Evolutionary conservation across 2,888 invertebrate species (phyloP), one percentile per base, ranked within the genome.

Genomic region (Rhagonycha lutea): DNA sequence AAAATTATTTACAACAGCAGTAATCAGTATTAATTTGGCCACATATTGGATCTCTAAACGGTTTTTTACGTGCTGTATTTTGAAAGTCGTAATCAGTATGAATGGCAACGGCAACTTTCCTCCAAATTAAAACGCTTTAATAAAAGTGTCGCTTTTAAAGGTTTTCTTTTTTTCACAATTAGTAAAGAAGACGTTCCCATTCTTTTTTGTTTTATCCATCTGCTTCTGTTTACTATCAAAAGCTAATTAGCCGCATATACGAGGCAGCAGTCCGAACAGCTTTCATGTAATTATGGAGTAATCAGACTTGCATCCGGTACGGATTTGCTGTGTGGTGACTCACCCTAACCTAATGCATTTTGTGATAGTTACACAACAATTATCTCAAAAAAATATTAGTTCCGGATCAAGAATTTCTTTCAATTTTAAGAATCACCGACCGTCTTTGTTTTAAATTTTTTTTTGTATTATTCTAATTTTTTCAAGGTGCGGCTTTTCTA

Each of bases 221-320:
- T 71, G 76, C 76, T 73, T 74, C 76, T 76, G 73, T 76, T 76
- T 76, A 74, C 74, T 77, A 77, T 77, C 77, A 77, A 77, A 77
- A 77, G 70, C 74, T 77, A 74, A 77, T 77, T 77, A 77, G 74
- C 77, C 74, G 72, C 77, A 77, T 74, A 77, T 74, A 77, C 72
- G 76, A 76, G 73, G 76, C 76, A 74, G 63, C 71, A 73, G 73
- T 61, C 70, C 76, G 77, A 77, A 74, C 77, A 77, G 74, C 77
- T 77, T 74, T 77, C 77, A 77, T 77, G 77, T 77, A 74, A 77
- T 77, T 77, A 77, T 77, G 69, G 77, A 77, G 77, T 72, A 77
- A 77, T 77, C 77, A 74, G 77, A 73, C 73, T 76, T 71, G 71
- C 76, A 76, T 76, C 76, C 76, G 76, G 76, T 76, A 70, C 70